phyloP scores from a whole-genome alignment of 2,888 invertebrate species.

The Diadegma fenestrale region DNA sequence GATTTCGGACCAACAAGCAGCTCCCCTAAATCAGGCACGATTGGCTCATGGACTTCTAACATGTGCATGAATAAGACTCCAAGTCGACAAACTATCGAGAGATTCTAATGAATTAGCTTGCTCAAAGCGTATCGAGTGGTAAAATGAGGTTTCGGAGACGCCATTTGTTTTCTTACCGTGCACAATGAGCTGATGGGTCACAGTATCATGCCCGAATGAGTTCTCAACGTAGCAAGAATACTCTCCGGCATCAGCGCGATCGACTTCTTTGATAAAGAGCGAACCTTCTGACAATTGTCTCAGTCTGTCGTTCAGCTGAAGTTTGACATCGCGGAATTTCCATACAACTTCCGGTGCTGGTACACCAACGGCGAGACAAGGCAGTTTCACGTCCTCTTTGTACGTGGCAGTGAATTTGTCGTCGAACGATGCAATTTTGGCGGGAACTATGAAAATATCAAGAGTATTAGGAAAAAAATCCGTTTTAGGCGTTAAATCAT shows the following conservation, averaged over 20 bases:
- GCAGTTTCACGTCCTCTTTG: conserved; percentile 96
- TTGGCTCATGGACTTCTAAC: conserved; percentile 55
- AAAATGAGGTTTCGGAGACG: neutral
- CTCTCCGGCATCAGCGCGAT: conserved; percentile 96
- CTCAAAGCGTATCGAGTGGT: conserved; percentile 42
- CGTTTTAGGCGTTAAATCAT: neutral
- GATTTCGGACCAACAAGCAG: neutral
- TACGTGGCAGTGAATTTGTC: conserved; percentile 96
- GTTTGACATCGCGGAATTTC: conserved; percentile 91
- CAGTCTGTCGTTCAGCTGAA: conserved; percentile 93
- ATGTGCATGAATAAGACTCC: conserved; percentile 19
- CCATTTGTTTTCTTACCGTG: conserved; percentile 87
- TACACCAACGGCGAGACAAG: conserved; percentile 96
- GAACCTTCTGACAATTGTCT: conserved; percentile 95
- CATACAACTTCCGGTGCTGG: conserved; percentile 96
- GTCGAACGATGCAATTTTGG: conserved; percentile 97
- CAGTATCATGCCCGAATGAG: conserved; percentile 96
- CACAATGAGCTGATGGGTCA: conserved; percentile 95
- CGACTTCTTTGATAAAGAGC: conserved; percentile 94
- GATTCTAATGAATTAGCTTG: conserved; percentile 43
- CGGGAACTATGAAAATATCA: conserved; percentile 89
- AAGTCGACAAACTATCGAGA: conserved; percentile 20
- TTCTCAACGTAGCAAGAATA: conserved; percentile 97
- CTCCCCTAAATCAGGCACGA: conserved; percentile 40
- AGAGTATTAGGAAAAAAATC: neutral